Conservation (phyloP, 2,113 vertebrate species). For the Hyaena hyaena region DNA sequence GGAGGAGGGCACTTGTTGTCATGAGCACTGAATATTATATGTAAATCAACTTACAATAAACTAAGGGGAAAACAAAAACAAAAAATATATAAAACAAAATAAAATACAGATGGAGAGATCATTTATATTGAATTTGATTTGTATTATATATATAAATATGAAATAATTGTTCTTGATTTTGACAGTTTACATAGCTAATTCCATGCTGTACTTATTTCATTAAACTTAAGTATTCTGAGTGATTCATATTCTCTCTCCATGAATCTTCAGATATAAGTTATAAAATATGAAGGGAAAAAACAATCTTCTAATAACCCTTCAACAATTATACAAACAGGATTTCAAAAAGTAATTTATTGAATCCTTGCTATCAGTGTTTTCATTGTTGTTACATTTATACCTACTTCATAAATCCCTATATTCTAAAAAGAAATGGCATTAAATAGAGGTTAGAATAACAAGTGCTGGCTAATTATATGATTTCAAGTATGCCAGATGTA, state of each 20-base stretch:
- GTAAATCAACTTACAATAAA: too few relatives aligned
- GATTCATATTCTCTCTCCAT: constrained; percentile 25
- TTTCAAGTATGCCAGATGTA: constrained; percentile 23
- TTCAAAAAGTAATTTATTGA: constrained; percentile 56
- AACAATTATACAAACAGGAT: constrained; percentile 20
- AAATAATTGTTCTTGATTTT: not conserved
- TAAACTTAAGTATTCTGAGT: constrained; percentile 19
- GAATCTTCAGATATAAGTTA: constrained; percentile 16
- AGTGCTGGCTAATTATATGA: not conserved
- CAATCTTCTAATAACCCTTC: not conserved
- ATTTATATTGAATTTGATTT: not conserved
- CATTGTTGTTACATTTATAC: not conserved
- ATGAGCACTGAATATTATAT: too few relatives aligned
- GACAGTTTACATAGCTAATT: not conserved
- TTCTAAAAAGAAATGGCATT: not conserved
- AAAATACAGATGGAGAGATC: not conserved
- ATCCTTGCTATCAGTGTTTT: not conserved
- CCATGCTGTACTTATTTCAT: not conserved
- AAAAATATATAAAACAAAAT: not conserved
- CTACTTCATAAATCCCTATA: not conserved
- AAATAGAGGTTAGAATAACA: not conserved
- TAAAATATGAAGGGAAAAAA: constrained; percentile 61
- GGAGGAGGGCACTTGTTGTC: too few relatives aligned
- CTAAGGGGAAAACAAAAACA: too few relatives aligned
- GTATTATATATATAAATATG: not conserved